Conservation (phyloP, 2,797 vertebrate genomes). For the Sebastes hubbsi region DNA sequence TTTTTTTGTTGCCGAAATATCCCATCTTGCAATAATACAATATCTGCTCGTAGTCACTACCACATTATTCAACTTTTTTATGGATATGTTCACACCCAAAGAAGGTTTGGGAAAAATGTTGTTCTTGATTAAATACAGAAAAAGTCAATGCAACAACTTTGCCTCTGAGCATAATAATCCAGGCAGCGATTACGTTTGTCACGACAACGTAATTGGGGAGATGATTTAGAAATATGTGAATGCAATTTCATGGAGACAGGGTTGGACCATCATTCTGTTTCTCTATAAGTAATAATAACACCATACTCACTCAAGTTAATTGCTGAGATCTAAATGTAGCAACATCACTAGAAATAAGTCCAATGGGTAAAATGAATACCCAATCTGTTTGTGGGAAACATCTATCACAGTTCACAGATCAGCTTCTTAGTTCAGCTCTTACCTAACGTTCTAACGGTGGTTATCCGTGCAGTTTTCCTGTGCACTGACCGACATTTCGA, state of each 20-base stretch:
- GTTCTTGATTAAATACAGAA: background rate
- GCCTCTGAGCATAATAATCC: background rate
- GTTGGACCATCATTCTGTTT: background rate
- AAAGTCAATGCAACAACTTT: background rate
- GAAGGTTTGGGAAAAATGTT: accelerated
- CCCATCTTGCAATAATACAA: no score
- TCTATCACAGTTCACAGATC: background rate
- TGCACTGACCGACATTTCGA: background rate
- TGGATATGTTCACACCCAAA: background rate
- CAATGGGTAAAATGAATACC: background rate
- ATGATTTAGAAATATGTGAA: background rate
- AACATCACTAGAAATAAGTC: background rate
- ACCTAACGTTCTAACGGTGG: no score
- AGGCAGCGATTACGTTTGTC: background rate
- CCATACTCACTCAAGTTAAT: background rate
- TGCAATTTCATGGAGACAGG: background rate
- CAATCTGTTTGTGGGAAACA: background rate
- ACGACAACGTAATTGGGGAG: background rate
- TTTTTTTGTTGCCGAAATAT: no score
- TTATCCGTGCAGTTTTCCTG: background rate
- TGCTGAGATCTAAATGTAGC: background rate
- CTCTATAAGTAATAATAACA: background rate
- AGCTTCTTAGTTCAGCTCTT: background rate
- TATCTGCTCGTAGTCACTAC: background rate
- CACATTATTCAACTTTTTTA: background rate